Evolutionary conservation across 2,797 vertebrate genomes (phyloP), one percentile per base, ranked within the genome.

Genomic region (Eulemur mongoz): DNA sequence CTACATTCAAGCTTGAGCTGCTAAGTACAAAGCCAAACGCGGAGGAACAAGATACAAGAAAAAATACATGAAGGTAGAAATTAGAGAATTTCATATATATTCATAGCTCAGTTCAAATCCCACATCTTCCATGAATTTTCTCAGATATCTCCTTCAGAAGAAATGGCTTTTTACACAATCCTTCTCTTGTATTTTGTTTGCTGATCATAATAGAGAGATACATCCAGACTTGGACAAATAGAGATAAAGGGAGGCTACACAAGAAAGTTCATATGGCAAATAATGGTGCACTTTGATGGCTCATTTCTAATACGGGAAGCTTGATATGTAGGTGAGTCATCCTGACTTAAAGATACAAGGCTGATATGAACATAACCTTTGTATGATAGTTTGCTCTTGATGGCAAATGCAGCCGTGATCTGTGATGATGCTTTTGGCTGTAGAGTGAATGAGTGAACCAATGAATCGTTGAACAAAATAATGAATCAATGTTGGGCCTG

Each of bases 401-500:
- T 72, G 48, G 88, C n/a, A 96, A 91, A 89, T 54, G 59, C 54
- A 95, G 72, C 48, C 57, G 69, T 40, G 18, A 40, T 84, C 45
- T 91, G 17, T 43, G 43, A 79, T 54, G 45, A 79, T 83, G 50
- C 25, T 84, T 65, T 96, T 73, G 69, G 70, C 20, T 88, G 7
- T 48, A 63, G 88, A 92, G 96, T 75, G 78, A 94, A 79, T 75
- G 20, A 95, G 38, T 72, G 35, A 97, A 81, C 80, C 48, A 11
- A 85, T 80, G 87, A 97, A 87, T 73, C 81, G 87, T 5, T 84
- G 91, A 96, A 93, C 86, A 78, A 94, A 80, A 94, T 96, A 96
- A 97, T 97, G 91, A 97, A 97, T 96, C 50, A 93, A 27, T 95
- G 91, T 96, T 88, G 35, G 87, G n/a, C 32, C 65, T 97, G 96